phyloP scores from a whole-genome alignment of 2,888 invertebrate genomes.

The Tubiluchus corallicola region DNA sequence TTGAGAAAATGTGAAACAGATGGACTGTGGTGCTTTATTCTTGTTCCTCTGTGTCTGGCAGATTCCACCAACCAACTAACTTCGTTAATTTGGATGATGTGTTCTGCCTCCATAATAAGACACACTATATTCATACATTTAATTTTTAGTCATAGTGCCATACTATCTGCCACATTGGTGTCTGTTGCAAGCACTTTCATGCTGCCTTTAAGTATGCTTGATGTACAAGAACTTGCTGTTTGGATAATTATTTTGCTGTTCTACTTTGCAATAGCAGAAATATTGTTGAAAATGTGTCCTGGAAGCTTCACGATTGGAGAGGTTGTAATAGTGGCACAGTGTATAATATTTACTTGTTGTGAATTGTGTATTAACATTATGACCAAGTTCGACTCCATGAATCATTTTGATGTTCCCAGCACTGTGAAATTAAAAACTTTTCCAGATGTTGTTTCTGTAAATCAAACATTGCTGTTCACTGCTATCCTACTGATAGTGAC shows the following conservation, averaged over 20 bases:
- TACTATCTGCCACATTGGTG: background rate
- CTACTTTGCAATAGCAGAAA: background rate
- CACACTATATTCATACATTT: too few species aligned
- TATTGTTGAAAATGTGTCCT: background rate
- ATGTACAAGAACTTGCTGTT: background rate
- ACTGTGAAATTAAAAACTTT: too few species aligned
- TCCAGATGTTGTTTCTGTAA: background rate
- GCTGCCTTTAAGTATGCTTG: too few species aligned
- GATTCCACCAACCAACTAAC: background rate
- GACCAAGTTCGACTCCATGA: background rate
- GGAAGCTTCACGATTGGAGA: background rate
- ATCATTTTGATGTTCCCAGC: too few species aligned
- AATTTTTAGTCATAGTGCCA: too few species aligned
- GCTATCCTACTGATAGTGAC: background rate
- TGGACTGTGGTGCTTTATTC: background rate
- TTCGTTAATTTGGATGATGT: background rate
- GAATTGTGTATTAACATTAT: too few species aligned
- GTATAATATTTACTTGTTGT: background rate
- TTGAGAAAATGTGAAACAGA: too few species aligned
- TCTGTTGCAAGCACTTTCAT: background rate
- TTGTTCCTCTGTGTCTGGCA: background rate
- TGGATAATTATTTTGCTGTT: too few species aligned
- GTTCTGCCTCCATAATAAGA: too few species aligned
- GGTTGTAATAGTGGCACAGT: background rate
- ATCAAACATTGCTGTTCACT: background rate